phyloP scores from a whole-genome alignment of 2,113 vertebrate species.

The Etia nguti region DNA sequence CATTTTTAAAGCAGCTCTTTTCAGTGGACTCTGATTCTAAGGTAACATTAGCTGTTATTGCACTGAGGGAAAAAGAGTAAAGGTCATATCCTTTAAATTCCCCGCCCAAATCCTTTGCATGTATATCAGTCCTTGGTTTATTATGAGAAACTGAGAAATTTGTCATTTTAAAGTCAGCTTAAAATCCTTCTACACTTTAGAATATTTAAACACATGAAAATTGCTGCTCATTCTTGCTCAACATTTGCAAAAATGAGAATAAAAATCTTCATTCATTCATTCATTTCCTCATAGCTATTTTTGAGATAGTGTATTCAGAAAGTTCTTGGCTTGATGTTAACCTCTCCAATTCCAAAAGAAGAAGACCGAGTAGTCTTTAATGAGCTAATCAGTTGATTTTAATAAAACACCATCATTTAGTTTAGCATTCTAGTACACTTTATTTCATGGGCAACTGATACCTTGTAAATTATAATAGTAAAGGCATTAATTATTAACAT shows the following conservation, averaged over 20 bases:
- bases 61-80: not conserved
- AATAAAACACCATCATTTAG: not conserved
- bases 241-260: not conserved
- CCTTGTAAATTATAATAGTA: not conserved
- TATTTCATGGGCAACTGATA: not conserved
- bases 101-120: not conserved
- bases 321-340: not conserved
- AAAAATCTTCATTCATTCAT: not conserved
- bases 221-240: not conserved
- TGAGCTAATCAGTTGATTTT: not conserved
- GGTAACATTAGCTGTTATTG: not conserved
- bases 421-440: not conserved
- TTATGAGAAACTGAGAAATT: not conserved
- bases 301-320: not conserved
- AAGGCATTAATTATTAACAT: not conserved
- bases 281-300: not conserved
- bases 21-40: not conserved
- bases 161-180: not conserved
- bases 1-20: not conserved
- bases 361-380: not conserved
- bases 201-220: not conserved
- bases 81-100: not conserved
- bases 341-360: fast-evolving
- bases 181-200: not conserved
- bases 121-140: not conserved